phyloP scores from a whole-genome alignment of 2,797 vertebrate species.

The Hippopotamyrus pictus region DNA sequence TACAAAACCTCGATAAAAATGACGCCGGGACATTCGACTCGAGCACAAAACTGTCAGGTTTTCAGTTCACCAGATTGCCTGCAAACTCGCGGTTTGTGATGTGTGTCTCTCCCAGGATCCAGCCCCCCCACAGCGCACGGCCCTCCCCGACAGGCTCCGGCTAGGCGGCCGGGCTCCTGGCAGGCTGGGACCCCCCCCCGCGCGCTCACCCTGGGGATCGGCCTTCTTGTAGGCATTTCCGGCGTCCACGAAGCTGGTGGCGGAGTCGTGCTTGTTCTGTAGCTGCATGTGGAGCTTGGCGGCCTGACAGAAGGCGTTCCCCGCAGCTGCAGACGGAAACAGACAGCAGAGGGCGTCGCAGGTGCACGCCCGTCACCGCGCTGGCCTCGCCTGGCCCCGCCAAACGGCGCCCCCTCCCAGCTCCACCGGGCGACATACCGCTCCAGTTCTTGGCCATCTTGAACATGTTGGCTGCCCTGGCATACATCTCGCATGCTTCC shows the following conservation, averaged over 20 bases:
- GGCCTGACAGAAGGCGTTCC: conserved; percentile 89
- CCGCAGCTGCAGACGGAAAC: conserved; percentile 69
- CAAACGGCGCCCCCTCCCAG: background rate
- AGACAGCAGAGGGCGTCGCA: background rate
- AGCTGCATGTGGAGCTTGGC: conserved; percentile 95
- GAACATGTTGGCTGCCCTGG: conserved; percentile 98
- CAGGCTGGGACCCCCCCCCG: background rate
- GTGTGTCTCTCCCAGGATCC: background rate
- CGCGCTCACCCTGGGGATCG: conserved; percentile 83
- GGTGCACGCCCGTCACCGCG: background rate
- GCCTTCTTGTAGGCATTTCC: conserved; percentile 96
- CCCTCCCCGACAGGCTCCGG: background rate
- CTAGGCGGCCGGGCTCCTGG: background rate
- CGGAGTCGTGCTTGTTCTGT: conserved; percentile 95
- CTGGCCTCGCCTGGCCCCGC: background rate
- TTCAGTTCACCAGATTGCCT: background rate
- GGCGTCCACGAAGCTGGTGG: conserved; percentile 92
- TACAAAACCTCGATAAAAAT: background rate
- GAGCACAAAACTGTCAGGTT: background rate
- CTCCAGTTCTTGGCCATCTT: conserved; percentile 99
- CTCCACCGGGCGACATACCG: conserved; percentile 62
- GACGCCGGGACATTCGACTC: background rate
- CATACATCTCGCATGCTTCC: conserved; percentile 98
- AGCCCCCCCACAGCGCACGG: background rate
- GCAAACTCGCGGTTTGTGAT: background rate